phyloP scores from a whole-genome alignment of 2,113 vertebrate genomes.

The Climacteris rufus region DNA sequence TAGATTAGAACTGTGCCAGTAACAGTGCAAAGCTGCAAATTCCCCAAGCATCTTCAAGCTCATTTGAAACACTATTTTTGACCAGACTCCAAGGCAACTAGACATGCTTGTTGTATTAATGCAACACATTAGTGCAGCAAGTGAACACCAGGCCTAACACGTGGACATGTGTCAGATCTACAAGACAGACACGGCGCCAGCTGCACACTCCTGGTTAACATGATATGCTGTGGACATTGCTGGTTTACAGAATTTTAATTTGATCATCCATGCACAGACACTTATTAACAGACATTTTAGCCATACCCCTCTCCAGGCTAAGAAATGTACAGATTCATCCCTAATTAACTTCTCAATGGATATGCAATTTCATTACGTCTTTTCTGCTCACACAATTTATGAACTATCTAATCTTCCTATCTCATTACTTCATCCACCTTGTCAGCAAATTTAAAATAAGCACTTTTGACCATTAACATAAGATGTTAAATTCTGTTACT shows the following conservation, averaged over 20 bases:
- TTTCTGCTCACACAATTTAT: not conserved
- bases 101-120: not conserved
- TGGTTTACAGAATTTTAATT: not conserved
- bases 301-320: not conserved
- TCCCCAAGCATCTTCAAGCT: not conserved
- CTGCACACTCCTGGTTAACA: not conserved
- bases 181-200: accelerated
- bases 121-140: not conserved
- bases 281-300: not conserved
- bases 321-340: not conserved
- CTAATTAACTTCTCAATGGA: not conserved
- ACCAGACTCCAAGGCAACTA: not conserved
- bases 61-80: not conserved
- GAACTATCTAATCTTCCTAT: not conserved
- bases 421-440: not conserved
- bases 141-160: not conserved
- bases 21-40: not conserved
- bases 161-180: not conserved
- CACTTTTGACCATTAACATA: not conserved
- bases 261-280: not conserved
- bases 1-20: not conserved
- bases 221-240: not conserved
- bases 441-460: not conserved
- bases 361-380: not conserved
- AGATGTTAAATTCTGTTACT: not conserved